A percentile compares a stretch with the other conserved stretches of the same genome.
Conservation (phyloP, 2,797 vertebrate species). For the Melanotaenia maccullochi region DNA sequence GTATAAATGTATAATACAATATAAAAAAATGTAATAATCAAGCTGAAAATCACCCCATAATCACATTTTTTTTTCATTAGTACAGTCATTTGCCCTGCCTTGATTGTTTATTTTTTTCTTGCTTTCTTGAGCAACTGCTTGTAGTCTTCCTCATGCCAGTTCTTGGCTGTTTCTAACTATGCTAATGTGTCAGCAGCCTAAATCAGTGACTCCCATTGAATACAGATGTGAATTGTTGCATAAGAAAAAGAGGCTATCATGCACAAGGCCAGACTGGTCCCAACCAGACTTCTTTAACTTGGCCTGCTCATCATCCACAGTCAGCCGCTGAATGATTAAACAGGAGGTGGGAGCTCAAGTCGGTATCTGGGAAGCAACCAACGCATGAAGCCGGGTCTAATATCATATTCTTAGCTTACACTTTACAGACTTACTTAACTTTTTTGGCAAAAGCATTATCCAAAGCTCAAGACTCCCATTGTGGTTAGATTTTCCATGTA, state of each 20-base stretch:
- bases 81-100: no score
- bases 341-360: slow-evolving; percentile 14
- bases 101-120: no score
- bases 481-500: slow-evolving; percentile 10
- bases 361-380: slow-evolving; percentile 33
- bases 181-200: not conserved
- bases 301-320: slow-evolving; percentile 30
- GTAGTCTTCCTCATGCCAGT: no score
- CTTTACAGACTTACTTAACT: slow-evolving; percentile 12
- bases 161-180: not conserved
- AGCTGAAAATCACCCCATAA: no score
- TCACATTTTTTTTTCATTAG: no score
- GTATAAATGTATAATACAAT: no score
- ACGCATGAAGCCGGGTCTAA: slow-evolving; percentile 24
- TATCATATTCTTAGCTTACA: slow-evolving; percentile 31
- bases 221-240: slow-evolving; percentile 17
- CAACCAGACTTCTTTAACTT: slow-evolving; percentile 24
- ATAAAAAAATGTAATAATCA: no score
- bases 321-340: slow-evolving; percentile 38
- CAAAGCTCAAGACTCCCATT: not conserved
- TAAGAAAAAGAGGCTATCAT: slow-evolving; percentile 11
- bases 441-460: slow-evolving; percentile 8
- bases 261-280: slow-evolving; percentile 17
- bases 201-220: slow-evolving; percentile 8
- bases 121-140: no score